Evolutionary conservation across 2,113 vertebrate species (phyloP), one percentile per base, ranked within the genome.

Genomic region (Brachyistius frenatus): DNA sequence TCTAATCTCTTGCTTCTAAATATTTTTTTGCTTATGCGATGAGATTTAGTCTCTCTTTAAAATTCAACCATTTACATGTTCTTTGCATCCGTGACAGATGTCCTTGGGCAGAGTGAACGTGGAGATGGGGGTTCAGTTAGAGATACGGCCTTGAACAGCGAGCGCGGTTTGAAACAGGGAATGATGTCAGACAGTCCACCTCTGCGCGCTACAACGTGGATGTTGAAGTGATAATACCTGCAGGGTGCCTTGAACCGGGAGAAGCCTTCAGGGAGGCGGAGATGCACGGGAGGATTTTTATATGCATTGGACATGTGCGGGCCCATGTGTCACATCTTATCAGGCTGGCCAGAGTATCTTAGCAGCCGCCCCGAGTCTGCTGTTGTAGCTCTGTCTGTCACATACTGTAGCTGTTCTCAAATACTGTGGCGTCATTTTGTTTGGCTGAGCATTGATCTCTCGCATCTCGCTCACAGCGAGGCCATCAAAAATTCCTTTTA

Each of bases 1-100:
- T 86, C 84, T 86, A 78, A 88, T 90, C 78, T 81, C 76, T 70
- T 52, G 74, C 81, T 66, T 88, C 89, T 81, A 88, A 91, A 92
- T 83, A 84, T 83, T 78, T 75, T 85, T 82, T 66, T 79, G 83
- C 65, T 78, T 80, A 80, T 79, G 81, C 33, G 35, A 71, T 76
- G 78, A 87, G 80, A 87, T 84, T 82, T 33, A 81, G 23, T 54
- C 66, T 58, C 53, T 61, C 66, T 81, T 76, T 52, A 66, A 75
- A 52, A 7, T 6, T 9, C 71, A 16, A 16, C 62, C 64, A 86
- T 88, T 85, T 80, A 73, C 80, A 76, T 81, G 78, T 81, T 76
- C 78, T 13, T 60, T 78, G 76, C 80, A 77, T 78, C 61, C 4
- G 30, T 81, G 87, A 78, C 78, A 73, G 68, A 80, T 78, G 87